phyloP scores from a whole-genome alignment of 2,888 invertebrate species.

The Malthinus seriepunctatus region DNA sequence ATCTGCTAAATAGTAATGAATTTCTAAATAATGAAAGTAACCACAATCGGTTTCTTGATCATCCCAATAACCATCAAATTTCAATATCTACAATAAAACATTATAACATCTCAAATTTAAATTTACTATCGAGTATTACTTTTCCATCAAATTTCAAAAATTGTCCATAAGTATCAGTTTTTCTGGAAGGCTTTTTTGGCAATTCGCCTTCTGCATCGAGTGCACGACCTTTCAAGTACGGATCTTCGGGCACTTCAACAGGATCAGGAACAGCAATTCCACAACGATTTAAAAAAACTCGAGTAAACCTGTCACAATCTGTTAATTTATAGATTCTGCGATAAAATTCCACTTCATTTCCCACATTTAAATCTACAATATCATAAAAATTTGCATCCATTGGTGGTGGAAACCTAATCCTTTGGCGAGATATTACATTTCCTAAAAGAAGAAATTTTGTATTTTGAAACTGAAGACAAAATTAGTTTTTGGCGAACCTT shows the following conservation, averaged over 20 bases:
- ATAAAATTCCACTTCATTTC: conserved; percentile 76
- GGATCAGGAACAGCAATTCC: conserved; percentile 83
- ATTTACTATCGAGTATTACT: conserved; percentile 31
- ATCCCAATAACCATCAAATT: conserved; percentile 90
- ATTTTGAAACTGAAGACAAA: background rate
- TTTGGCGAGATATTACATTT: conserved; percentile 78
- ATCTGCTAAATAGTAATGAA: conserved; percentile 85
- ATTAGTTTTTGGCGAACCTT: conserved; percentile 60
- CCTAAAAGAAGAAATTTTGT: conserved; percentile 56
- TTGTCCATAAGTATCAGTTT: conserved; percentile 70
- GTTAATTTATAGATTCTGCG: conserved; percentile 81
- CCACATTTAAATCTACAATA: conserved; percentile 85
- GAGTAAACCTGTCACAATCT: conserved; percentile 85
- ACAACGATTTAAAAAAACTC: conserved; percentile 79
- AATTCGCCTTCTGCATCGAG: conserved; percentile 46
- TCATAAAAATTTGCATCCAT: conserved; percentile 78
- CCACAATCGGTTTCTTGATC: conserved; percentile 79
- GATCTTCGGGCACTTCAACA: conserved; percentile 60
- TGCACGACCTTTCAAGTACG: conserved; percentile 56
- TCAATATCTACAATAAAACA: conserved; percentile 54
- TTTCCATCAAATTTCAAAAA: conserved; percentile 83
- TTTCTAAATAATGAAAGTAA: conserved; percentile 73
- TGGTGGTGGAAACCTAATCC: conserved; percentile 76
- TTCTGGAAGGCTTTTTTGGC: conserved; percentile 60
- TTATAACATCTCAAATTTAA: background rate